These are phyloP conservation scores for Hemiscyllium ocellatum DNA, from an alignment of 2,113 vertebrate species.

Conservation along the genomic window DNA sequence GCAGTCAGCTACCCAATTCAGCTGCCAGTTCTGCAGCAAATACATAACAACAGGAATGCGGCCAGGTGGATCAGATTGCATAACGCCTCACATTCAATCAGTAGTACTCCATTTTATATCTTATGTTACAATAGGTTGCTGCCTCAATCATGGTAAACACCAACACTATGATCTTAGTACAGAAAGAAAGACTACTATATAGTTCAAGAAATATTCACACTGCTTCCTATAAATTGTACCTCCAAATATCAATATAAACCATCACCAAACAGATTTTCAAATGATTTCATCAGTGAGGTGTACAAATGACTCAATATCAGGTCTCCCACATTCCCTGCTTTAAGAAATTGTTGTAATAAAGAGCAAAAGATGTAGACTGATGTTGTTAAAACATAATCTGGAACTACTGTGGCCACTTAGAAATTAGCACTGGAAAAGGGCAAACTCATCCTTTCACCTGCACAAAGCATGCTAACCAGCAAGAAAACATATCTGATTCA, in stretches of 20 bases:
- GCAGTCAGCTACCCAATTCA: too few relatives aligned
- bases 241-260: not conserved
- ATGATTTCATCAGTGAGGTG: not conserved
- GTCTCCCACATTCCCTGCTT: not conserved
- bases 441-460: not conserved
- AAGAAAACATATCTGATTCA: not conserved
- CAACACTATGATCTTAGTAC: not conserved
- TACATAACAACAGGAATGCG: too few relatives aligned
- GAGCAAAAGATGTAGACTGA: not conserved
- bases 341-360: not conserved
- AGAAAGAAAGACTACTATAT: not conserved
- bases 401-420: not conserved
- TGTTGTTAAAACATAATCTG: not conserved
- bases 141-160: too few relatives aligned
- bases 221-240: not conserved
- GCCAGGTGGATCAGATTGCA: too few relatives aligned
- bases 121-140: too few relatives aligned
- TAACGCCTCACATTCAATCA: too few relatives aligned
- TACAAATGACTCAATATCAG: not conserved
- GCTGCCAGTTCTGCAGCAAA: too few relatives aligned
- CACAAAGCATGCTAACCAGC: not conserved
- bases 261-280: not conserved
- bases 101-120: too few relatives aligned
- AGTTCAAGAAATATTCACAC: not conserved
- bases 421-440: not conserved